phyloP scores from a whole-genome alignment of 2,113 vertebrate genomes.

The Lagopus leucura region DNA sequence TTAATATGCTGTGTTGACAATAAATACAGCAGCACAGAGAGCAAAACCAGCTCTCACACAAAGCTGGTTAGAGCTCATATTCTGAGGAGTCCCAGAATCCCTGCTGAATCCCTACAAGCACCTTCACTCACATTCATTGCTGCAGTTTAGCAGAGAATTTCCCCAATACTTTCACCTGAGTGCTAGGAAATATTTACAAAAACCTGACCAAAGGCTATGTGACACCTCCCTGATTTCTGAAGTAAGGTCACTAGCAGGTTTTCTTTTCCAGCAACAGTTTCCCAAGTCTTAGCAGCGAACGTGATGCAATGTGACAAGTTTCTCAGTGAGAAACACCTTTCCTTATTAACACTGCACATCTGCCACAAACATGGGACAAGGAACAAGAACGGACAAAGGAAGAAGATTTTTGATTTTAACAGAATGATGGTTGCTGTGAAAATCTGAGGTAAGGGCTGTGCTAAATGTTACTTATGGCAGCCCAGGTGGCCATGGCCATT shows the following conservation, averaged over 20 bases:
- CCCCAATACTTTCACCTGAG: background rate
- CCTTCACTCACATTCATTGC: background rate
- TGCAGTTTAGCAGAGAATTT: background rate
- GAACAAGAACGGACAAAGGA: background rate
- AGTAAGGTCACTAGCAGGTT: background rate
- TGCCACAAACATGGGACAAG: rapidly evolving
- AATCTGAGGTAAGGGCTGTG: background rate
- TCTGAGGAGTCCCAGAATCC: background rate
- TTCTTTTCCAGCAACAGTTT: background rate
- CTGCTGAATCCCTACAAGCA: rapidly evolving
- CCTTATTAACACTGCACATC: background rate
- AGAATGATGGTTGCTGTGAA: background rate
- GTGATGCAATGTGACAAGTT: background rate
- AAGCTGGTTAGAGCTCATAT: background rate
- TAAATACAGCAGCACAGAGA: background rate
- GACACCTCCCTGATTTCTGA: background rate
- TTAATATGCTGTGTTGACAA: background rate
- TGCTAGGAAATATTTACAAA: background rate
- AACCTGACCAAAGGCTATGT: background rate
- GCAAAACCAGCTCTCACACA: background rate
- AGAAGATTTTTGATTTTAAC: background rate
- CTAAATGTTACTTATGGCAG: background rate
- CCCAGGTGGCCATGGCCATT: background rate
- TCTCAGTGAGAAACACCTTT: background rate
- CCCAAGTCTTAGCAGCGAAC: background rate